These are phyloP conservation scores for Calephelis nemesis DNA, from an alignment of 1,140 invertebrate species.

Conservation along the genomic window DNA sequence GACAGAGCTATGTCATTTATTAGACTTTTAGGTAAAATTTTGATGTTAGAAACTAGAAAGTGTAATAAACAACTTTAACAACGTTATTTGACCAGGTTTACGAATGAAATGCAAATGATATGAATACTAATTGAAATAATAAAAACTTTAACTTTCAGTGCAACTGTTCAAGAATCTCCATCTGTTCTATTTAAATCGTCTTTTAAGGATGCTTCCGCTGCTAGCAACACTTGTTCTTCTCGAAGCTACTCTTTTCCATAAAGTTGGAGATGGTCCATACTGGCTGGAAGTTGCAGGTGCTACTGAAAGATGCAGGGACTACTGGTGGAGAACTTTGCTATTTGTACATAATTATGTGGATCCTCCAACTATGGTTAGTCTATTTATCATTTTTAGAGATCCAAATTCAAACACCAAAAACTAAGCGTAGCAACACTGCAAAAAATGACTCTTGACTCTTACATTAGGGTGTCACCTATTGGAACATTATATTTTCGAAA, in stretches of 20 bases:
- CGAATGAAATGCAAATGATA: too few relatives aligned
- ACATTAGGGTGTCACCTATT: not conserved
- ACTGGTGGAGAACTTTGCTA: constrained; percentile 80
- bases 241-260: constrained; percentile 77
- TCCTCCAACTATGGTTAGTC: constrained; percentile 56
- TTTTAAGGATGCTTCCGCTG: constrained; percentile 81
- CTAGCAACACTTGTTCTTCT: constrained; percentile 80
- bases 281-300: constrained; percentile 72
- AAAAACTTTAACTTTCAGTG: constrained; percentile 34
- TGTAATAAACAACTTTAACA: too few relatives aligned
- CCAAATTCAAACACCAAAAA: not conserved
- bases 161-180: constrained; percentile 52
- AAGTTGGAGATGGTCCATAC: constrained; percentile 80
- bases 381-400: not conserved
- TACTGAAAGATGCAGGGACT: constrained; percentile 61
- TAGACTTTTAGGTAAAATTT: too few relatives aligned
- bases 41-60: too few relatives aligned
- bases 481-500: too few relatives aligned
- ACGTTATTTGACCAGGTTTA: too few relatives aligned
- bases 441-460: not conserved
- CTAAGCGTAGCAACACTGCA: not conserved
- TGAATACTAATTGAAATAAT: too few relatives aligned
- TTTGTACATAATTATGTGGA: constrained; percentile 79
- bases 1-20: too few relatives aligned
- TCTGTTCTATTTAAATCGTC: constrained; percentile 80